Base-by-base conservation (phyloP, 2,797 vertebrate genomes). In the Knipowitschia caucasica region DNA sequence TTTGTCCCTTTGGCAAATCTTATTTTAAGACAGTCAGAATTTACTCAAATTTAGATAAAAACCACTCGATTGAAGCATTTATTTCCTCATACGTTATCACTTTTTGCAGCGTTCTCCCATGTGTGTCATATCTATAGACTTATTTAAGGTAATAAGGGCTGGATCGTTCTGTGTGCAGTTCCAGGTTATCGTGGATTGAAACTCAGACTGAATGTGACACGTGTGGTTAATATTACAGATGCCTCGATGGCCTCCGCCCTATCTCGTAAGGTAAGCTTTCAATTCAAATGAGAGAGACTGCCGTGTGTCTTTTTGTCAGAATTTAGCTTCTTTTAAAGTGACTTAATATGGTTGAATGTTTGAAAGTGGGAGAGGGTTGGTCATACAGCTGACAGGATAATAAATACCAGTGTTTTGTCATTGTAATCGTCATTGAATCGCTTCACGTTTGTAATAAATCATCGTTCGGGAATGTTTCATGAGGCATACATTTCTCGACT, bases 351-450 rank as follows among this genome's bases (percentile, higher is more conserved):
- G 89, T 86, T 86, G 76, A 84, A 85, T 84, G 84, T 80, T 71
- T 75, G 9, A 85, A 84, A 78, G 76, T 75, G 72, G 81, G 73
- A 78, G 80, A 83, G 75, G 77, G 84, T 85, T 84, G 79, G 74
- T 80, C 88, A 88, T 86, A 85, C 89, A 87, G 77, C 85, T 87
- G 85, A 88, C 89, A 83, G 73, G 85, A 88, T 88, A 89, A 89
- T 89, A 85, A 71, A 87, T 86, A 83, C 82, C 77, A 83, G 78
- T 75, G 78, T 89, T 88, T 88, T 79, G 81, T 87, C 74, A 78
- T 76, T 77, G 72, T 88, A 88, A 88, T 88, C 87, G 86, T 81
- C 70, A 67, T 70, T 82, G 77, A 82, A 85, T 83, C 80, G 65
- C 63, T 75, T 59, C 69, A 75, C 76, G 57, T 78, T 78, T 67